These are phyloP conservation scores for Xiphophorus couchianus DNA, from an alignment of 2,113 vertebrate species.

Conservation along the genomic window DNA sequence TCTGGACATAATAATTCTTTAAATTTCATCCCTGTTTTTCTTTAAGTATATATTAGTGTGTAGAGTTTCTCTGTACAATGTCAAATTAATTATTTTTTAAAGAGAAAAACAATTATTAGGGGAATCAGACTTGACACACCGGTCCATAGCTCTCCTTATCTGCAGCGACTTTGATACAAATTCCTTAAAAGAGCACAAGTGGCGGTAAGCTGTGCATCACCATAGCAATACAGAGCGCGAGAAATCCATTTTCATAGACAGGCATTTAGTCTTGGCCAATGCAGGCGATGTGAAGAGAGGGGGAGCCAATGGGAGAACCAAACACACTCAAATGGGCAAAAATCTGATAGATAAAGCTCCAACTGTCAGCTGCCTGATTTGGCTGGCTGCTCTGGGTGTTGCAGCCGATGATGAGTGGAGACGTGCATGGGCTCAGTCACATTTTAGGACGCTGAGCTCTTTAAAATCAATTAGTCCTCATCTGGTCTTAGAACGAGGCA, in stretches of 20 bases:
- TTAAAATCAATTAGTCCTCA: neutral
- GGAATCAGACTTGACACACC: slow-evolving; percentile 30
- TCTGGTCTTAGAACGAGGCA: neutral
- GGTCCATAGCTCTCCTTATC: slow-evolving; percentile 36
- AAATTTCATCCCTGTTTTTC: neutral
- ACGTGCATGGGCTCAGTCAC: neutral
- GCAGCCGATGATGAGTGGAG: slow-evolving; percentile 22
- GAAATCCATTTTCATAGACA: slow-evolving; percentile 78
- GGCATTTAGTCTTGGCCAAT: slow-evolving; percentile 51
- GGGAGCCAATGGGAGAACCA: slow-evolving; percentile 50
- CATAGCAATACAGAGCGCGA: slow-evolving; percentile 58
- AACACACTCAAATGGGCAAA: slow-evolving; percentile 47
- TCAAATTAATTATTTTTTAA: slow-evolving; percentile 18
- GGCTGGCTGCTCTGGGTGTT: slow-evolving; percentile 24
- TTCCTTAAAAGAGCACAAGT: slow-evolving; percentile 67
- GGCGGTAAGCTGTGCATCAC: slow-evolving; percentile 65
- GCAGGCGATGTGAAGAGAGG: slow-evolving; percentile 70
- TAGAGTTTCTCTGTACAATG: slow-evolving; percentile 30
- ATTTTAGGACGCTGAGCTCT: neutral
- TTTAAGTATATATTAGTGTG: slow-evolving; percentile 1
- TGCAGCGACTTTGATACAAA: slow-evolving; percentile 67
- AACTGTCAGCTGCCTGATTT: slow-evolving; percentile 32
- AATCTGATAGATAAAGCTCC: slow-evolving; percentile 47
- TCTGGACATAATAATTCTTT: slow-evolving; percentile 23
- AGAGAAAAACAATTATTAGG: slow-evolving; percentile 6